Conservation (phyloP, 2,888 invertebrate species). For the Andrena camellia region DNA sequence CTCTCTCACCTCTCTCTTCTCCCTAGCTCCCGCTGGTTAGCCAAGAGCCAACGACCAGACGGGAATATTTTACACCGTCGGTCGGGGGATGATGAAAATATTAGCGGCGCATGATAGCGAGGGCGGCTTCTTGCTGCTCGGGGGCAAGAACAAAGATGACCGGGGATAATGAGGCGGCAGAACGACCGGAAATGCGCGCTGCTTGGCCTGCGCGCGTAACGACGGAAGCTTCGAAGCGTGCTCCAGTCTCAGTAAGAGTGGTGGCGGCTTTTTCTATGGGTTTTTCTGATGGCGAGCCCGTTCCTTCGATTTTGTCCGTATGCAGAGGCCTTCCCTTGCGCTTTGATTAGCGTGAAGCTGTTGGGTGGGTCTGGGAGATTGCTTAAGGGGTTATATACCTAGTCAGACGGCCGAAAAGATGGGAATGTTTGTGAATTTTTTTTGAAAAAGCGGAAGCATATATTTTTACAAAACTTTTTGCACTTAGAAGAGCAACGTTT, state of each 20-base stretch:
- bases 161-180: conserved; percentile 57
- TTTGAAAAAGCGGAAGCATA: too few relatives aligned
- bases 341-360: conserved; percentile 28
- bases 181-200: conserved; percentile 41
- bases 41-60: conserved; percentile 31
- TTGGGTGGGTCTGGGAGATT: conserved; percentile 4
- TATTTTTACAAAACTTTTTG: too few relatives aligned
- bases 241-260: conserved; percentile 24
- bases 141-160: conserved; percentile 55
- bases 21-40: conserved; percentile 31
- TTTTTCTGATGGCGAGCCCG: neutral
- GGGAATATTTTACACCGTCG: conserved; percentile 53
- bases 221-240: conserved; percentile 37
- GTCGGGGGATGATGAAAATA: conserved; percentile 53
- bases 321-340: conserved; percentile 6
- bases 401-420: too few relatives aligned
- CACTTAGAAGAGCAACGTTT: too few relatives aligned
- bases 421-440: too few relatives aligned
- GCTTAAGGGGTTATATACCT: neutral
- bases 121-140: conserved; percentile 50
- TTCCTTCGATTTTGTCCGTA: conserved; percentile 19
- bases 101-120: conserved; percentile 51
- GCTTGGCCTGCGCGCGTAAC: conserved; percentile 15
- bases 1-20: neutral
- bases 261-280: conserved; percentile 27